These are phyloP conservation scores for Montipora efflorescens DNA, from an alignment of 64 coral and sea anemone genomes.

Conservation along the genomic window DNA sequence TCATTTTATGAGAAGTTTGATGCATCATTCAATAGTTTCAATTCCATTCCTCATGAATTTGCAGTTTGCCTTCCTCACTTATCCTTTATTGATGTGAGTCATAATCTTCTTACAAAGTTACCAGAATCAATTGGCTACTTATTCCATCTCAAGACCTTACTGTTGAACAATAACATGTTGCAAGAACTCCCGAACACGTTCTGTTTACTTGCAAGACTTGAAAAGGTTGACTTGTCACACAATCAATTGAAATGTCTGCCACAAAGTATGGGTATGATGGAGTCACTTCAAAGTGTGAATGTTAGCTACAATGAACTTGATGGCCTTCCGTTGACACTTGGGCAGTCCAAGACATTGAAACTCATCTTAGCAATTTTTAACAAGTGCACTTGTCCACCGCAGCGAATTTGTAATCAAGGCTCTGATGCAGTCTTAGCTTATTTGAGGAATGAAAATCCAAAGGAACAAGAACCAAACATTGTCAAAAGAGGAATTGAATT, in stretches of 20 bases:
- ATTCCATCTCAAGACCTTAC: slow-evolving; percentile 87
- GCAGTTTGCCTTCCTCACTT: slow-evolving; percentile 89
- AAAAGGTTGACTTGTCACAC: slow-evolving; percentile 92
- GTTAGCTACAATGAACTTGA: slow-evolving; percentile 92
- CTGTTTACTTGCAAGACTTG: slow-evolving; percentile 74
- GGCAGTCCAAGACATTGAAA: slow-evolving; percentile 75
- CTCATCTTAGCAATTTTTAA: slow-evolving; percentile 91
- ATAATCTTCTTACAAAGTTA: slow-evolving; percentile 79
- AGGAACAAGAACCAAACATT: slow-evolving; percentile 63
- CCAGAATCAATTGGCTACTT: slow-evolving; percentile 97
- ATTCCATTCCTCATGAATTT: slow-evolving; percentile 82
- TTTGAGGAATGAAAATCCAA: slow-evolving; percentile 77
- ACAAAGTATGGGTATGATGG: slow-evolving; percentile 77
- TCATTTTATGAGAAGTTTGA: slow-evolving; percentile 97
- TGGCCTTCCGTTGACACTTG: slow-evolving; percentile 73
- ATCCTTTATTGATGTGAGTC: slow-evolving; percentile 87
- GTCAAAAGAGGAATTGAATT: slow-evolving; percentile 59
- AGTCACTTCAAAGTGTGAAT: slow-evolving; percentile 84
- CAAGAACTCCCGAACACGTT: slow-evolving; percentile 86
- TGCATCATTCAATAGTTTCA: slow-evolving; percentile 85
- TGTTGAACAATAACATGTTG: slow-evolving; percentile 88
- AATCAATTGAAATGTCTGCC: slow-evolving; percentile 80
- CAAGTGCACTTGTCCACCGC: slow-evolving; percentile 86
- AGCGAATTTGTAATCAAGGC: slow-evolving; percentile 93
- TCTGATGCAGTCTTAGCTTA: slow-evolving; percentile 71